These are phyloP conservation scores for Resseliella maxima DNA, from an alignment of 2,888 invertebrate species.

Conservation along the genomic window DNA sequence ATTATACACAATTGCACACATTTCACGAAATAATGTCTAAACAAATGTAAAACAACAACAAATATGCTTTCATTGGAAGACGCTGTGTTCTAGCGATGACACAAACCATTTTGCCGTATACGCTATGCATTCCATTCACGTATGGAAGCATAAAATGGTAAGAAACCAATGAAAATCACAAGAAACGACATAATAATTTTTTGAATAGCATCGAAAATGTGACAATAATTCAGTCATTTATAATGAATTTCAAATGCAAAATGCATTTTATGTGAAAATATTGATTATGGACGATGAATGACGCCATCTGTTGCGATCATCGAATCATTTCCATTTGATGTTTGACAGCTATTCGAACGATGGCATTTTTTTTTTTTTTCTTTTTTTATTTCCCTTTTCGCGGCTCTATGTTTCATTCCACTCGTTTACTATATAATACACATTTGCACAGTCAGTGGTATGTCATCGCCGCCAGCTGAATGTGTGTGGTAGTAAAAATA, in stretches of 20 bases:
- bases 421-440: neutral
- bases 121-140: neutral
- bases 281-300: neutral
- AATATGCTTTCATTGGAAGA: constrained; percentile 34
- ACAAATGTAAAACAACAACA: neutral
- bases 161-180: neutral
- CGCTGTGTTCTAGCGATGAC: neutral
- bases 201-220: too few relatives aligned
- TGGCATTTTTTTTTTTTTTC: constrained; percentile 27
- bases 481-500: neutral
- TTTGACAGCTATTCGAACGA: constrained; percentile 16
- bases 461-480: neutral
- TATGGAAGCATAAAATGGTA: neutral
- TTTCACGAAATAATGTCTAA: neutral
- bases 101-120: neutral
- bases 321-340: constrained; percentile 37
- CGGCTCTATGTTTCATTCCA: neutral
- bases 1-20: neutral
- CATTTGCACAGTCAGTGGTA: neutral
- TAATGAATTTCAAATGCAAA: neutral
- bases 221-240: too few relatives aligned
- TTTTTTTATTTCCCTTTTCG: too few relatives aligned
- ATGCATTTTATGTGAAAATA: neutral
- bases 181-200: neutral
- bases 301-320: constrained; percentile 55